Conservation (phyloP, 1,140 invertebrate genomes). For the Andricus grossulariae region DNA sequence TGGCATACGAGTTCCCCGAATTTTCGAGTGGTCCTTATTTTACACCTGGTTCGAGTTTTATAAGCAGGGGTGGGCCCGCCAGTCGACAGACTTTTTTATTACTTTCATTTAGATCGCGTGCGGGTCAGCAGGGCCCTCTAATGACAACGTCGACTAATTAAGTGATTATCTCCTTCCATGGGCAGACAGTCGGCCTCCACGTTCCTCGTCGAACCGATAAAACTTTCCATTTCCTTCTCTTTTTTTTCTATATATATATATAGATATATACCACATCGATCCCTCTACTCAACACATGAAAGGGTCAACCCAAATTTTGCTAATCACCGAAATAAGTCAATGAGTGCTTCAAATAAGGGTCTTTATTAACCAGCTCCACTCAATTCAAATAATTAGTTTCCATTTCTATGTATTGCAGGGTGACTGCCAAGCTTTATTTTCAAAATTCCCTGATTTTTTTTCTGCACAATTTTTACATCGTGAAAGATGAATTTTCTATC, state of each 20-base stretch:
- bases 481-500: too few species aligned
- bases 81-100: slow-evolving; percentile 28
- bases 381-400: not conserved
- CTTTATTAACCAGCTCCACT: slow-evolving; percentile 5
- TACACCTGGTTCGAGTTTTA: slow-evolving; percentile 2
- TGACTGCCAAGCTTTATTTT: too few species aligned
- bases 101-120: slow-evolving; percentile 37
- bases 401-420: not conserved
- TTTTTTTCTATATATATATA: slow-evolving; percentile 20
- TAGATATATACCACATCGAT: not conserved
- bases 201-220: slow-evolving; percentile 32
- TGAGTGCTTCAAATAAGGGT: not conserved
- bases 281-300: slow-evolving; percentile 17
- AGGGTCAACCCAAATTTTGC: slow-evolving; percentile 22
- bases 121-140: slow-evolving; percentile 28
- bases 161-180: slow-evolving; percentile 39
- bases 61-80: not conserved
- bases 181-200: slow-evolving; percentile 37
- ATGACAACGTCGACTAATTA: slow-evolving; percentile 39
- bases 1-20: not conserved
- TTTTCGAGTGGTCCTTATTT: not conserved
- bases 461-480: too few species aligned
- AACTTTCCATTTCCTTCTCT: slow-evolving; percentile 8
- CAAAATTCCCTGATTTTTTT: too few species aligned
- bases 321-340: not conserved